Percentiles rank a stretch among this genome's conserved stretches.
Conservation (phyloP, 2,113 vertebrate genomes). For the Mastomys natalensis region DNA sequence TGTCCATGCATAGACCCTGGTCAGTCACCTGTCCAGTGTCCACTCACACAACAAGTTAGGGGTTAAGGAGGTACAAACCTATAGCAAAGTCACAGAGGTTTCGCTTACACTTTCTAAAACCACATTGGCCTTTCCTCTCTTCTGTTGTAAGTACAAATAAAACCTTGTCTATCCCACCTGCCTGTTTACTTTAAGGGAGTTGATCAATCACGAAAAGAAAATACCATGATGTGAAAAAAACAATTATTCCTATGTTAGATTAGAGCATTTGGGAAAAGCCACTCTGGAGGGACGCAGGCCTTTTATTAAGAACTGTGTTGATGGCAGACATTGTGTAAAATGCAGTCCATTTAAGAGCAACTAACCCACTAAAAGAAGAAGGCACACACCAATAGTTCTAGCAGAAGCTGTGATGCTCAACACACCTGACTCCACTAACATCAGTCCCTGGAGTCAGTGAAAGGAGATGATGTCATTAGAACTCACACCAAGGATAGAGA, state of each 20-base stretch:
- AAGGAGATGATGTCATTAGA: neutral
- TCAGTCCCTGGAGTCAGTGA: neutral
- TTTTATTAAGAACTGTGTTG: neutral
- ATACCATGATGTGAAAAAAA: neutral
- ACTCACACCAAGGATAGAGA: neutral
- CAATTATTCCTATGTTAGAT: neutral
- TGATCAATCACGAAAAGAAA: neutral
- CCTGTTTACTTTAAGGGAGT: constrained; percentile 18
- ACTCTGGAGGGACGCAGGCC: neutral
- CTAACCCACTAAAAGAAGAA: neutral
- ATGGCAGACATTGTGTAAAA: neutral
- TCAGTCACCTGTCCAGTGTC: neutral
- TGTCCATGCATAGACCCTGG: neutral
- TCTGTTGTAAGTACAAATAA: neutral
- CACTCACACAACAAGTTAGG: neutral
- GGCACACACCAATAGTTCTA: neutral
- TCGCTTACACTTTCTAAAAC: neutral
- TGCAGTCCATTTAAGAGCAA: neutral
- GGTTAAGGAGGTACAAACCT: neutral
- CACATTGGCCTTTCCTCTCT: neutral
- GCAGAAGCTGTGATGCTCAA: accelerated
- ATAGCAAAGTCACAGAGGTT: neutral
- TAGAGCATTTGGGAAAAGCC: neutral
- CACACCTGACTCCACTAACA: accelerated
- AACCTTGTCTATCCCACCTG: neutral